Evolutionary conservation across 2,888 invertebrate species (phyloP).

Genomic region (Scaptomyza polygonia): DNA sequence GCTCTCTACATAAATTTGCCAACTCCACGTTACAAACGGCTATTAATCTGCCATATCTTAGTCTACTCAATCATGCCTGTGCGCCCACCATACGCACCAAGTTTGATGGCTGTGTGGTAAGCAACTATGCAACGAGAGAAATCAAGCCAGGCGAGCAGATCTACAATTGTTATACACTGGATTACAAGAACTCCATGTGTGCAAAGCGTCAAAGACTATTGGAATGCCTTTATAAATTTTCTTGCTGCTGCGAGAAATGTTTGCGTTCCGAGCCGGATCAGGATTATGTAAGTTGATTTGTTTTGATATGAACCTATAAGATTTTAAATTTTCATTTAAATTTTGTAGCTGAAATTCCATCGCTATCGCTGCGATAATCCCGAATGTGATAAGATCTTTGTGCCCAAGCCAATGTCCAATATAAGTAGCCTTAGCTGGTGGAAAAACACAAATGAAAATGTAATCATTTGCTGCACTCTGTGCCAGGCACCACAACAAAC

Average conservation of each 20-base stretch:
- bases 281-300: conserved; percentile 59
- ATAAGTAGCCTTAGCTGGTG: conserved; percentile 62
- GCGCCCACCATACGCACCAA: conserved; percentile 91
- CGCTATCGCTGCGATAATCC: conserved; percentile 71
- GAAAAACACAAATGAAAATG: conserved; percentile 20
- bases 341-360: conserved; percentile 63
- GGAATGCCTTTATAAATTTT: conserved; percentile 90
- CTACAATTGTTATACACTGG: conserved; percentile 93
- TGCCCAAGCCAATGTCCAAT: conserved; percentile 2
- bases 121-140: conserved; percentile 89
- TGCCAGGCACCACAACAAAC: conserved; percentile 56
- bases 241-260: conserved; percentile 91
- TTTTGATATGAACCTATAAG: background rate
- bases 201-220: conserved; percentile 87
- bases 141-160: conserved; percentile 89
- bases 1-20: conserved; percentile 68
- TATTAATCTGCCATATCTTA: conserved; percentile 93
- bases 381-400: conserved; percentile 62
- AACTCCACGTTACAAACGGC: conserved; percentile 87
- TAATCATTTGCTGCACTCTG: conserved; percentile 46
- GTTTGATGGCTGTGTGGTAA: conserved; percentile 89
- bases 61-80: conserved; percentile 97
- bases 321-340: background rate
- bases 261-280: conserved; percentile 45
- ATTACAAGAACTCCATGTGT: conserved; percentile 87